phyloP scores from a whole-genome alignment of 2,888 invertebrate species.

The Ophonus ardosiacus region DNA sequence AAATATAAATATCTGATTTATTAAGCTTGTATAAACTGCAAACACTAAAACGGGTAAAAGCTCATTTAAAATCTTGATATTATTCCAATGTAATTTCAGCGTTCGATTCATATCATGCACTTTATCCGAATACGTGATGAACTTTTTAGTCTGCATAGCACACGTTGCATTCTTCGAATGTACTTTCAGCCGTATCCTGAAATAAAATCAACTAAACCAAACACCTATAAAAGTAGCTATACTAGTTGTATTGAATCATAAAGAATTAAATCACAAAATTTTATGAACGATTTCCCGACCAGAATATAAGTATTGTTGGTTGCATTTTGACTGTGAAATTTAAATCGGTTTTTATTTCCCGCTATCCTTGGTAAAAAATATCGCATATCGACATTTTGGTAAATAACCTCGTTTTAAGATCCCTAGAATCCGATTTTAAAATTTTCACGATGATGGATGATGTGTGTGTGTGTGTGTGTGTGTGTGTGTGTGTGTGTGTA shows the following conservation, averaged over 20 bases:
- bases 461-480: too few species aligned
- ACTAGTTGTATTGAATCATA: background rate
- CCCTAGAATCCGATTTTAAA: too few species aligned
- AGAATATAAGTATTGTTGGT: background rate
- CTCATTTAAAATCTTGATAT: background rate
- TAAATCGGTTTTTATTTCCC: too few species aligned
- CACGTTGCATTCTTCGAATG: background rate
- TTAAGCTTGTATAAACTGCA: too few species aligned
- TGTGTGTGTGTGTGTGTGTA: too few species aligned
- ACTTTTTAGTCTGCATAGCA: background rate
- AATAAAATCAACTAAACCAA: constrained; percentile 5
- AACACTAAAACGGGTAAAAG: too few species aligned
- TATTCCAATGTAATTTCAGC: background rate
- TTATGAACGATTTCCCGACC: background rate
- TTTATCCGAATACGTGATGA: constrained; percentile 15
- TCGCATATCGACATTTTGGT: too few species aligned
- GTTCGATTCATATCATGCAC: constrained; percentile 13
- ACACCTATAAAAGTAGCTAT: background rate
- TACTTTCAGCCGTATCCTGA: background rate
- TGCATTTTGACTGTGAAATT: background rate
- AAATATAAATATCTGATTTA: too few species aligned
- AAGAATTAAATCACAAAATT: constrained; percentile 5
- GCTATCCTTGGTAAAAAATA: too few species aligned
- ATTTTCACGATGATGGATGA: too few species aligned
- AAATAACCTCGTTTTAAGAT: too few species aligned